Conservation (phyloP, 2,113 vertebrate genomes). For the Toxotes chatareus region DNA sequence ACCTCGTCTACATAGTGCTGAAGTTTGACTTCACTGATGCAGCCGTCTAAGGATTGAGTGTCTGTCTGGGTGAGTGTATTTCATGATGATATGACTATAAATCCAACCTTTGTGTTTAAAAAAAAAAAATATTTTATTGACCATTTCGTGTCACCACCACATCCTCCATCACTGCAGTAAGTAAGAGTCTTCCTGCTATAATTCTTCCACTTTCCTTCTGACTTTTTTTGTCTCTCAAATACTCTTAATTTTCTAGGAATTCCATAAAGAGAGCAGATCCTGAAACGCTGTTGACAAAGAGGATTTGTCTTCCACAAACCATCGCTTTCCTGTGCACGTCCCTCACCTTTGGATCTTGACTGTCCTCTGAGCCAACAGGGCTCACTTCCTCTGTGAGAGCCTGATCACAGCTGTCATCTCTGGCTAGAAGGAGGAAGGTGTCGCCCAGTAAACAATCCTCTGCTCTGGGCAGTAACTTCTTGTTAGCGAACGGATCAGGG, state of each 20-base stretch:
- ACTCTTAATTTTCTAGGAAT: neutral
- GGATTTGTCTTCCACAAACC: neutral
- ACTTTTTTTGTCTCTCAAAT: neutral
- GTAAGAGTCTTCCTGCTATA: neutral
- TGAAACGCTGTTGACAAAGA: neutral
- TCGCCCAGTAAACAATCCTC: slow-evolving; percentile 94
- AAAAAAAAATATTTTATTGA: neutral
- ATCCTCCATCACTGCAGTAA: neutral
- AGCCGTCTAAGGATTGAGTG: slow-evolving; percentile 27
- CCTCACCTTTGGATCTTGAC: slow-evolving; percentile 76
- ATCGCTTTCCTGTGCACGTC: neutral
- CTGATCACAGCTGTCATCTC: slow-evolving; percentile 74
- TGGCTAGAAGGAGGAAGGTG: slow-evolving; percentile 88
- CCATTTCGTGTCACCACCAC: neutral
- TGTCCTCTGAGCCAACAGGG: slow-evolving; percentile 40
- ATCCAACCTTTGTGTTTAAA: neutral
- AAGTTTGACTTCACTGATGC: slow-evolving; percentile 49
- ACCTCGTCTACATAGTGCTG: slow-evolving; percentile 49
- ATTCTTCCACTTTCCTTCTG: neutral
- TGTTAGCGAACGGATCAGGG: slow-evolving; percentile 91
- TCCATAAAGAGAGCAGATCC: neutral
- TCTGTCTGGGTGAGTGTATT: slow-evolving; percentile 5
- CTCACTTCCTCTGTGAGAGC: slow-evolving; percentile 72
- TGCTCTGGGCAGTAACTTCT: slow-evolving; percentile 85
- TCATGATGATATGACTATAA: neutral